phyloP scores from a whole-genome alignment of 2,113 vertebrate genomes.

The Odocoileus virginianus region DNA sequence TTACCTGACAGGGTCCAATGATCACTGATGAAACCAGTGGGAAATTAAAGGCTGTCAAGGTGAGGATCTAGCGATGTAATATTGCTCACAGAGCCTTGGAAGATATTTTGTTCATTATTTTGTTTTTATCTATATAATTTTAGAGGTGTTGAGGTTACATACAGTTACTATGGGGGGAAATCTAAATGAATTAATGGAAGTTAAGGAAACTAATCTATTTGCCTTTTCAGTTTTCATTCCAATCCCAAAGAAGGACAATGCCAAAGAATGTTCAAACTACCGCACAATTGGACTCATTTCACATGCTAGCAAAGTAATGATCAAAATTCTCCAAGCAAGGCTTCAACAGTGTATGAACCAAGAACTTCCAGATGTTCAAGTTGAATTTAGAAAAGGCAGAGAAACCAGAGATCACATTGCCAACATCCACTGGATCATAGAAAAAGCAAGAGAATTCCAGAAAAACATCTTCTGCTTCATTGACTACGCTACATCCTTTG shows the following conservation, averaged over 20 bases:
- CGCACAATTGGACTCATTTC: neutral
- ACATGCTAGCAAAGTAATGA: neutral
- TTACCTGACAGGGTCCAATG: neutral
- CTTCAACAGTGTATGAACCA: neutral
- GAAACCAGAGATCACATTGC: neutral
- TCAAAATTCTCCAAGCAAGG: neutral
- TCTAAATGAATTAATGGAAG: neutral
- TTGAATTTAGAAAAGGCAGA: neutral
- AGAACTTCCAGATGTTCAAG: neutral
- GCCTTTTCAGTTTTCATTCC: neutral
- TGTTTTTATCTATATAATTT: neutral
- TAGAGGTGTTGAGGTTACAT: neutral
- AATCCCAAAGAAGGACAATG: neutral
- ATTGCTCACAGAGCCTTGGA: neutral
- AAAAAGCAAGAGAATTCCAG: neutral
- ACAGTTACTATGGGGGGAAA: neutral
- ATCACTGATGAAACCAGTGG: neutral
- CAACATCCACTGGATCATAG: neutral
- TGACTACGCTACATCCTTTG: neutral
- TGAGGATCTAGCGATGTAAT: neutral
- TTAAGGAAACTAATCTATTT: neutral
- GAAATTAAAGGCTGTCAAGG: neutral
- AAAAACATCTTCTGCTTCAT: neutral
- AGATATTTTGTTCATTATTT: neutral
- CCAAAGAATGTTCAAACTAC: neutral